Evolutionary conservation across 2,113 vertebrate species (phyloP), one percentile per base, ranked within the genome.

Genomic region (Halcyon malimbica): DNA sequence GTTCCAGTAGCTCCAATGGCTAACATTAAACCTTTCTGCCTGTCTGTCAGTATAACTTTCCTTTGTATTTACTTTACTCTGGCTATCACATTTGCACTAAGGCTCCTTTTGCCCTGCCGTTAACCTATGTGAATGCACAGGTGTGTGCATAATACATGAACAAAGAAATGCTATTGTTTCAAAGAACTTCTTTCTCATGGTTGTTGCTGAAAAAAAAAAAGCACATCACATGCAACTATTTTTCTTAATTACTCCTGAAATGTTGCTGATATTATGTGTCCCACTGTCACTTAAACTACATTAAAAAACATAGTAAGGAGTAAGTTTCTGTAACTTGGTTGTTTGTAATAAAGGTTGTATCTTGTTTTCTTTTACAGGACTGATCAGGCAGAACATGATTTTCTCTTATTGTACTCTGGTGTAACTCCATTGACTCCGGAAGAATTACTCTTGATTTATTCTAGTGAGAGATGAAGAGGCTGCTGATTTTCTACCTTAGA

Each of bases 161-260:
- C 90, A 96, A 95, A 94, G 87, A 77, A 81, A 84, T 54, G 48
- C 39, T 74, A 51, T 74, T 85, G 35, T 93, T 92, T 90, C 54
- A 87, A 96, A 85, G n/a, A 87, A 87, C 81, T 77, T 71, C 71
- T 91, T 96, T 69, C 59, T 70, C 35, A n/a, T 37, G 50, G 10
- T 65, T 96, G 57, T 70, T 89, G 60, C 51, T 85, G 78, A 3
- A 75, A 89, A 93, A 6, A 89, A 78, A 65, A 78, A 37, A 16
- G 16, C 28, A 93, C 48, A 63, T 65, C 35, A 85, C 59, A 44
- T 46, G 29, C 78, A 69, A 24, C 70, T 84, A 63, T 89, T 97
- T 96, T 96, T 94, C 89, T 97, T 97, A 97, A 95, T 97, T 96
- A 95, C 33, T 93, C 85, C 59, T 11, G 28, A 97, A 95, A 96